Percentiles rank a stretch among this genome's conserved stretches.
phyloP scores from a whole-genome alignment of 2,888 invertebrate species.

The Crematogaster levior region DNA sequence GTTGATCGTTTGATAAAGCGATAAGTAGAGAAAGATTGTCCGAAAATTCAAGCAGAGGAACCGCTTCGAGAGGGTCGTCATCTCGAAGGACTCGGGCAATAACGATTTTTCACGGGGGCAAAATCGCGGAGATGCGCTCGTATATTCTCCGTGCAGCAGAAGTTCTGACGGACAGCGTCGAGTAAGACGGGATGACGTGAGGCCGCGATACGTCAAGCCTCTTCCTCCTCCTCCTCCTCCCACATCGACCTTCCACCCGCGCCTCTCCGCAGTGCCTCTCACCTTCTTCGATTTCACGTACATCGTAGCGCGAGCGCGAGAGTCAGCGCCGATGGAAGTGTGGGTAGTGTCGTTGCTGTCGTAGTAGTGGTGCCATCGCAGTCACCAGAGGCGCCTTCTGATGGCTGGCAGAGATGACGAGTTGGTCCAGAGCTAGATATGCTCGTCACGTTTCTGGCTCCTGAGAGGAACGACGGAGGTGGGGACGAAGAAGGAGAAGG shows the following conservation, averaged over 20 bases:
- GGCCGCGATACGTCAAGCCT: conserved; percentile 77
- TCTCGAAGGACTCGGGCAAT: conserved; percentile 52
- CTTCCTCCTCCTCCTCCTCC: conserved; percentile 60
- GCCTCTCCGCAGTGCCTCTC: conserved; percentile 52
- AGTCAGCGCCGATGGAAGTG: conserved; percentile 4
- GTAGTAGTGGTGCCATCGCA: conserved; percentile 64
- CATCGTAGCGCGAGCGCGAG: conserved; percentile 24
- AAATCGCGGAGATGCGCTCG: conserved; percentile 54
- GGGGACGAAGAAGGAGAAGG: conserved; percentile 49
- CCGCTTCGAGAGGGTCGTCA: conserved; percentile 36
- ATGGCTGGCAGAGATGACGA: conserved; percentile 82
- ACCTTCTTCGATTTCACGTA: conserved; percentile 60
- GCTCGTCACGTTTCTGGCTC: conserved; percentile 83
- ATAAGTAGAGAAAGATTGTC: conserved; percentile 41
- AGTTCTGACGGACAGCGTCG: conserved; percentile 75
- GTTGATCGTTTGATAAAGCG: conserved; percentile 36
- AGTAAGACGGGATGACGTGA: conserved; percentile 76
- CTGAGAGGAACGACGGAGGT: conserved; percentile 72
- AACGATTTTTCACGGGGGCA: conserved; percentile 65
- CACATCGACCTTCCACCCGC: conserved; percentile 59
- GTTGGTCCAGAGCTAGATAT: conserved; percentile 83
- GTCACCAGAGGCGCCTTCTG: conserved; percentile 77
- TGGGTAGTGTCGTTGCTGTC: conserved; percentile 9
- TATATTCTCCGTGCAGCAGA: conserved; percentile 59
- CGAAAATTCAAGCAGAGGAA: conserved; percentile 56